A percentile compares a stretch with the other conserved stretches of the same genome.
These are phyloP conservation scores for Sander lucioperca DNA, from an alignment of 2,113 vertebrate species.

Conservation along the genomic window DNA sequence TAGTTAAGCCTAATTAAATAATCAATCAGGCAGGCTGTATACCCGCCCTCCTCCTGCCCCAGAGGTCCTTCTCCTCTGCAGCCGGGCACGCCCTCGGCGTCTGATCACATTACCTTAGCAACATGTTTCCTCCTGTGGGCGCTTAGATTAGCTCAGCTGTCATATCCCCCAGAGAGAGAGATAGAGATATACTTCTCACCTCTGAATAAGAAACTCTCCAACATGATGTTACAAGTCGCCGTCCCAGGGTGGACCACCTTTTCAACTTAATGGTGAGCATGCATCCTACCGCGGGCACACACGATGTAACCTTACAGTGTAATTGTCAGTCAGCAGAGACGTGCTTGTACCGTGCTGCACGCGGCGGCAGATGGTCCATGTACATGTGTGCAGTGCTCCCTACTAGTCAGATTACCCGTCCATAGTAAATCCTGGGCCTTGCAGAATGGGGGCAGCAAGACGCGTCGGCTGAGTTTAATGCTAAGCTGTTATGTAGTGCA, in stretches of 20 bases:
- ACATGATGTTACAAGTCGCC: constrained; percentile 34
- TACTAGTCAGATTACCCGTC: constrained; percentile 85
- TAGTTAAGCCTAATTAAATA: constrained; percentile 75
- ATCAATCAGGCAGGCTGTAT: constrained; percentile 67
- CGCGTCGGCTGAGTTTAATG: constrained; percentile 36
- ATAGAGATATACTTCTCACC: neutral
- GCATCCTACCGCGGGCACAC: constrained; percentile 31
- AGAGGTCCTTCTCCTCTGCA: constrained; percentile 14
- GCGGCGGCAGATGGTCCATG: constrained; percentile 85
- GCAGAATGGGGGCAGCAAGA: constrained; percentile 57
- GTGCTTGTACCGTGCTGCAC: neutral
- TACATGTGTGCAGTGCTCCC: constrained; percentile 46
- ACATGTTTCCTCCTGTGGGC: constrained; percentile 65
- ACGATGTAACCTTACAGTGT: constrained; percentile 19
- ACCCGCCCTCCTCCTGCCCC: constrained; percentile 49
- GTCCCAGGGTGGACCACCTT: constrained; percentile 46
- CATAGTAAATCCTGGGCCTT: constrained; percentile 84
- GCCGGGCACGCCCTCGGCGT: constrained; percentile 39
- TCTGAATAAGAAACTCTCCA: constrained; percentile 36
- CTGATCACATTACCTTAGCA: constrained; percentile 84
- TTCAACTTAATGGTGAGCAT: constrained; percentile 75
- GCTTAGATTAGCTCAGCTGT: constrained; percentile 44
- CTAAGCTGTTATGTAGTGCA: constrained; percentile 60
- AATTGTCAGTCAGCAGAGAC: constrained; percentile 33
- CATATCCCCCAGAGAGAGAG: constrained; percentile 33